Evolutionary conservation across 2,797 vertebrate genomes (phyloP).

Genomic region (Setipinna tenuifilis): DNA sequence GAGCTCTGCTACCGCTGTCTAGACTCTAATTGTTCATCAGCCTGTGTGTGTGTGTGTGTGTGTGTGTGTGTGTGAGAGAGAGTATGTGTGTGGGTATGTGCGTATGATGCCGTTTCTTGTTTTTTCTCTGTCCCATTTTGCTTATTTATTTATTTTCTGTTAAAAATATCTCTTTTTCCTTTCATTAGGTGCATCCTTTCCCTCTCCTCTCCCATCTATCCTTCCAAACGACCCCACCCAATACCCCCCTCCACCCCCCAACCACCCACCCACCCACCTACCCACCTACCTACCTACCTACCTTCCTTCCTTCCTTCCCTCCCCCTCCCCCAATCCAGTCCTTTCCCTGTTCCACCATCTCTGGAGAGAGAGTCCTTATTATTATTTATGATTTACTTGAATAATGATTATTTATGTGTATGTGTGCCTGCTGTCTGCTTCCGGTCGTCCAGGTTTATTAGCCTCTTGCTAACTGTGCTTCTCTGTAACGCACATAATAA

Average conservation of each 20-base stretch:
- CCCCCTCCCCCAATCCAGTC: background rate
- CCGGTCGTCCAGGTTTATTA: constrained; percentile 88
- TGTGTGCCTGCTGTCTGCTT: constrained; percentile 40
- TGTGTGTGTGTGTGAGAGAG: background rate
- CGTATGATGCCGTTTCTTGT: background rate
- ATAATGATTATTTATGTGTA: constrained; percentile 4
- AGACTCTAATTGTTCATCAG: constrained; percentile 20
- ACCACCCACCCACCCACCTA: background rate
- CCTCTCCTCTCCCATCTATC: background rate
- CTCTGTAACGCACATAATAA: constrained; percentile 83
- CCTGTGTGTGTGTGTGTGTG: background rate
- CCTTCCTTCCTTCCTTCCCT: background rate
- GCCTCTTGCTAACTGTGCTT: constrained; percentile 78
- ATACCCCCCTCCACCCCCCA: background rate
- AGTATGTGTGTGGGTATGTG: constrained; percentile 24
- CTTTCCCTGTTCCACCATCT: background rate
- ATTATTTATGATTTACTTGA: constrained; percentile 11
- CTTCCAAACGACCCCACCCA: background rate
- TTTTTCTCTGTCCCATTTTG: constrained; percentile 9
- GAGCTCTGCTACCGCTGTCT: constrained; percentile 55
- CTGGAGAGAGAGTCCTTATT: background rate
- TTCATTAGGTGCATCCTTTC: constrained; percentile 33
- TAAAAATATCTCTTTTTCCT: background rate
- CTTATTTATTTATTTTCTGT: constrained; percentile 6
- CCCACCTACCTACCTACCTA: too few relatives aligned